Evolutionary conservation across 2,113 vertebrate genomes (phyloP).

Genomic region (Fulica atra): DNA sequence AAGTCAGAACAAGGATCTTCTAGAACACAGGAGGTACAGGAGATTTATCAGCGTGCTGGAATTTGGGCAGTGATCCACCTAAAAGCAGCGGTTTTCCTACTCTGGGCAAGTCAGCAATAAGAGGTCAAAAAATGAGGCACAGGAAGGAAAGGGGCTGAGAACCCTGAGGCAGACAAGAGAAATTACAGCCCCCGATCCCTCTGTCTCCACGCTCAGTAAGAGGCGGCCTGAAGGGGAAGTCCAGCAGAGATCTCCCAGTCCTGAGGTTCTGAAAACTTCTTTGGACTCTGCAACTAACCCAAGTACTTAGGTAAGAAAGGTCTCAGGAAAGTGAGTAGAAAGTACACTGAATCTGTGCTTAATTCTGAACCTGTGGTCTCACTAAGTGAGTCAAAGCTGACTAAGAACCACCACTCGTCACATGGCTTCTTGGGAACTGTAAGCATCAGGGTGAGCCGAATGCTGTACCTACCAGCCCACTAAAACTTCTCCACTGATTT

Average conservation of each 20-base stretch:
- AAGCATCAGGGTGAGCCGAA: background rate
- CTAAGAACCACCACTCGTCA: background rate
- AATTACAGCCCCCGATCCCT: background rate
- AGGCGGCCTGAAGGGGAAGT: background rate
- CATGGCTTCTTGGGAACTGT: background rate
- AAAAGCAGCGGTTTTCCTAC: background rate
- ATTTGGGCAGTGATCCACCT: background rate
- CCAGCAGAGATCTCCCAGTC: background rate
- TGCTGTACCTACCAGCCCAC: background rate
- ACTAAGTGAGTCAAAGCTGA: background rate
- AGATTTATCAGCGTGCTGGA: background rate
- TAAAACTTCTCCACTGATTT: background rate
- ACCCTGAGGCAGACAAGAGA: background rate
- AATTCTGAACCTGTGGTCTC: background rate
- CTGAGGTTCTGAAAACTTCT: background rate
- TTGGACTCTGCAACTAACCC: background rate
- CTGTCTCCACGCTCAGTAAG: background rate
- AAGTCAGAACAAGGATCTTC: background rate
- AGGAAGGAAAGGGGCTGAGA: background rate
- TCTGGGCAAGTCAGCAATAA: background rate
- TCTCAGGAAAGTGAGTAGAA: background rate
- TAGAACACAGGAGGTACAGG: background rate
- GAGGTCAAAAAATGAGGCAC: background rate
- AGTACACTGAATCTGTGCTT: background rate
- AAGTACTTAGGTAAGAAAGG: background rate